A percentile compares a stretch with the other conserved stretches of the same genome.
Evolutionary conservation across 2,113 vertebrate species (phyloP).

Genomic region (Nyctereutes procyonoides): DNA sequence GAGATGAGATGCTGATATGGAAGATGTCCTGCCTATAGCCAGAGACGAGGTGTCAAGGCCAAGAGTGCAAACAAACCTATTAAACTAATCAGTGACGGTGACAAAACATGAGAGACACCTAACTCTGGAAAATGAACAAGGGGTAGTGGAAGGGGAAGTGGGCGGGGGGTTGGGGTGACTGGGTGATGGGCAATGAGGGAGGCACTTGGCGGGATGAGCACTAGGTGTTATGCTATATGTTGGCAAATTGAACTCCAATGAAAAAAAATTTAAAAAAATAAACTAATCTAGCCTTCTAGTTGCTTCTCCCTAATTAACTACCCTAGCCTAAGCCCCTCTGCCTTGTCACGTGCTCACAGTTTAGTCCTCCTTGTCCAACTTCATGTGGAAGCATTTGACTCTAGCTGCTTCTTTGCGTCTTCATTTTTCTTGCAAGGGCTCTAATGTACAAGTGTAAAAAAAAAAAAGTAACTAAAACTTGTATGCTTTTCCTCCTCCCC

Average conservation of each 20-base stretch:
- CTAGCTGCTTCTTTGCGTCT: not conserved
- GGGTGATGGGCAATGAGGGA: no score
- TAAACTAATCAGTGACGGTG: not conserved
- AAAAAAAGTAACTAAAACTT: not conserved
- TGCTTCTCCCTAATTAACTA: not conserved
- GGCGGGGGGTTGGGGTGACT: no score
- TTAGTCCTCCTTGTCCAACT: not conserved
- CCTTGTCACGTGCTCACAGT: not conserved
- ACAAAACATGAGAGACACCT: no score
- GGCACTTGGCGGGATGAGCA: no score
- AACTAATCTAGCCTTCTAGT: not conserved
- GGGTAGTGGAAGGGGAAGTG: no score
- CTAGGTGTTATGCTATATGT: no score
- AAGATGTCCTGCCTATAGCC: not conserved
- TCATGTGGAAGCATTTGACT: not conserved
- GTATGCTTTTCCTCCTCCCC: not conserved
- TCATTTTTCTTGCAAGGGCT: not conserved
- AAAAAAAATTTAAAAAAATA: no score
- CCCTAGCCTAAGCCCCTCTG: not conserved
- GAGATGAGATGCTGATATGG: not conserved
- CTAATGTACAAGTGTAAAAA: not conserved
- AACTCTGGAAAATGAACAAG: no score
- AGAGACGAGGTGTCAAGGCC: not conserved
- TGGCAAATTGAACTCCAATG: no score
- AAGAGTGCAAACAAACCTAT: not conserved